Evolutionary conservation across 2,797 vertebrate genomes (phyloP), one percentile per base, ranked within the genome.

Genomic region (Gadopsis bispinosus): DNA sequence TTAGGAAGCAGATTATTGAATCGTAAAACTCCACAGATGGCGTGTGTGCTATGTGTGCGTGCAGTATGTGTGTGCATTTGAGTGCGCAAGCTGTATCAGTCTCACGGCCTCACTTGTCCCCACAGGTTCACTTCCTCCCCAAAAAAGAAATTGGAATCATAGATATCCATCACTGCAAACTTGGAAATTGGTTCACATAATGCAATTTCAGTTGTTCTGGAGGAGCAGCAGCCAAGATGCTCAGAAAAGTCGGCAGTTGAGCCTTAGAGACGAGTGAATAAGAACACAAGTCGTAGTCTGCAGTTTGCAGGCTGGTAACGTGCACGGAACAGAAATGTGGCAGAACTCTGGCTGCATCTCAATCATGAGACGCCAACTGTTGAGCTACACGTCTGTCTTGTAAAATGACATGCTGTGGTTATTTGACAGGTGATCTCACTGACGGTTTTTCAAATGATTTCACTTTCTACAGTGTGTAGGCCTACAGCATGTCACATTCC

Each of bases 1-100:
- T 85, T 73, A 85, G 90, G 90, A 91, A 80, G 86, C 78, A 80
- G 89, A 86, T 90, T 88, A 94, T 91, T 91, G 91, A 92, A 91
- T 91, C 85, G 80, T 91, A 90, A 90, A 92, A 88, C 69, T 91
- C 80, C 70, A 83, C 87, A 86, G 88, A 90, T 89, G 78, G 80
- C 53, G 77, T 69, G 65, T 31, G 37, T 39, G 37, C 37, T 39
- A 39, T 39, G 62, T 65, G 33, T 31, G 37, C 37, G 45, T 72
- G 29, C 58, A 51, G 78, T 79, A 79, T 41, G 72, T 39, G 73
- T 62, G 63, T 88, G 87, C 48, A 47, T 89, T 71, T 84, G 71
- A 79, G 79, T 22, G 77, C 69, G 73, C 68, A 41, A 58, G 76
- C 64, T 58, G 75, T 79, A 83, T 89, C 73, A 83, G 67, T 48